Base-by-base conservation (phyloP, 2,797 vertebrate species). In the Muscicapa striata region DNA sequence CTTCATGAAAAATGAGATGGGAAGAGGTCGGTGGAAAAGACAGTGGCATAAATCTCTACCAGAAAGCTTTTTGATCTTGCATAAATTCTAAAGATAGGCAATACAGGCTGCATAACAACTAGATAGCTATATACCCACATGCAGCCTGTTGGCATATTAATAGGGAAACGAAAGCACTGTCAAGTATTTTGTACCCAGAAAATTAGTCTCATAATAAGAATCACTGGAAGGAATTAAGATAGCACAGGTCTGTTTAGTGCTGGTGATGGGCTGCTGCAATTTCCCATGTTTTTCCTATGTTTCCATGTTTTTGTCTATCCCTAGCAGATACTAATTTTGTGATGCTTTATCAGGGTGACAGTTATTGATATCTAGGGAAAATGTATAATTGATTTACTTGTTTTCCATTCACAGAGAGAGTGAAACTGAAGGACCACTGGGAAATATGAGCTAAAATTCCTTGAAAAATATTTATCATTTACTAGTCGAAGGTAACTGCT, bases 401-500 rank as follows among this genome's bases (percentile, higher is more conserved):
- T 49, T 93, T 87, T 87, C 11, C 15, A 78, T 85, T 75, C 78
- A 72, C 7, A 81, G n/a, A 75, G 32, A 51, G 18, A 84, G 46
- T 27, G n/a, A 90, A 86, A 62, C 34, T 75, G 80, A 94, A 86
- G 22, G 41, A 52, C 46, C 15, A 26, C 2, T 48, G 80, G 78
- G 68, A 91, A 95, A 92, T 59, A 64, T 0, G 10, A 36, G 27
- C 30, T 79, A 11, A 48, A 64, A 57, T 49, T 68, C 10, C 64
- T 91, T 67, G 54, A 68, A 93, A 94, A 93, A 80, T 92, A 80
- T 66, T 93, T 93, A 49, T 70, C 27, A 48, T 63, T 84, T 85
- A 63, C 26, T 76, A 45, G 59, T 52, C 59, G 70, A 78, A 87
- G 10, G 38, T 76, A 49, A 36, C 43, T 81, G 72, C 51, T 54